Evolutionary conservation across 2,113 vertebrate genomes (phyloP), one percentile per base, ranked within the genome.

Genomic region (Dunckerocampus dactyliophorus): DNA sequence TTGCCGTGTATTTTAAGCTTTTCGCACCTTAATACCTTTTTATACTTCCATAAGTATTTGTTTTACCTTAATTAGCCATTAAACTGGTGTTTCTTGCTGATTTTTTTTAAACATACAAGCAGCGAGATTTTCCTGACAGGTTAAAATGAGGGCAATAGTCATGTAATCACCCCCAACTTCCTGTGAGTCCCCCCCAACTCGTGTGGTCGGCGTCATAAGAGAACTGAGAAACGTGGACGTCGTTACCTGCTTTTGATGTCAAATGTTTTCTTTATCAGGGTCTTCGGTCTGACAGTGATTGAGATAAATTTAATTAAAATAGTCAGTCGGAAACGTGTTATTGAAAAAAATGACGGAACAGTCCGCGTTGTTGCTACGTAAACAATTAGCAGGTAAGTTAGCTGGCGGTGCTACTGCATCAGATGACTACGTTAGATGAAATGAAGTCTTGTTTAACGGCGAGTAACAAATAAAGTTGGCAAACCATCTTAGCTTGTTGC

Each of bases 311-410:
- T 56, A 6, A 16, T 4, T 43, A 1, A 21, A 60, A 20, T 1
- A 19, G 9, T 20, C 11, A 37, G 17, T 16, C n/a, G 34, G 51
- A 11, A 65, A 28, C 1, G 15, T 63, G 6, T 56, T 6, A 14
- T 8, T n/a, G 17, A 2, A 39, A 3, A 76, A 67, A 76, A 92
- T 91, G 89, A 86, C 87, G 28, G 86, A 89, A 19, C 89, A 89
- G 74, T 88, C 89, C 3, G 84, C 87, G 9, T 83, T 92, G 71
- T 74, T 92, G 60, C 86, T 92, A 56, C 89, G 88, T 68, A 91
- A 90, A 88, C 91, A 91, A 56, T 76, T 92, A 75, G 85, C 86
- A 82, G 90, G 90, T 92, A 76, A 82, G 76, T 71, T 61, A 45
- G 72, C 59, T 47, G 2, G 28, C 45, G 64, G 76, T 49, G 70